These are phyloP conservation scores for Tenodera sinensis DNA, from an alignment of 2,888 invertebrate species.

Conservation along the genomic window DNA sequence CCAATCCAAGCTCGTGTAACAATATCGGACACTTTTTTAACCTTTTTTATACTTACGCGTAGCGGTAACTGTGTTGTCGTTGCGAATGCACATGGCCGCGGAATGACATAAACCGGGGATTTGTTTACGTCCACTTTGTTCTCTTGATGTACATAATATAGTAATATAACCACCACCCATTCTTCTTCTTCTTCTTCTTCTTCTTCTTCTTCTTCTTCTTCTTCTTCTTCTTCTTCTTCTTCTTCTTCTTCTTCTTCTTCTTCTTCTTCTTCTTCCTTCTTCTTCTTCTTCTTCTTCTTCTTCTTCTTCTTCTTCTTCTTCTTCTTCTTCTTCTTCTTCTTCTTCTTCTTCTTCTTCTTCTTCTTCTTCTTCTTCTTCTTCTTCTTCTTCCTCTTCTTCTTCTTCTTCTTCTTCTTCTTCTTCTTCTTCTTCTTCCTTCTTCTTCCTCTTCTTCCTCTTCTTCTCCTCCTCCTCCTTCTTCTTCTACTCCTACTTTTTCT, in stretches of 20 bases:
- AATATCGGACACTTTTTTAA: background rate
- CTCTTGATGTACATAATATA: too few species aligned
- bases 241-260: slow-evolving; percentile 7
- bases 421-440: slow-evolving; percentile 5
- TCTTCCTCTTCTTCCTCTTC: slow-evolving; percentile 15
- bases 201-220: slow-evolving; percentile 15
- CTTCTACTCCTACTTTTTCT: too few species aligned
- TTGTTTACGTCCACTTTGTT: too few species aligned
- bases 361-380: slow-evolving; percentile 5
- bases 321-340: background rate
- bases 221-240: background rate
- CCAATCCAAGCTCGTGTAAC: background rate
- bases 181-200: background rate
- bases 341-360: background rate
- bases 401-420: background rate
- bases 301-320: background rate
- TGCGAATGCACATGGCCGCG: too few species aligned
- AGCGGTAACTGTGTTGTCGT: too few species aligned
- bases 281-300: background rate
- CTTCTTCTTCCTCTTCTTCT: background rate
- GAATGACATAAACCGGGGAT: too few species aligned
- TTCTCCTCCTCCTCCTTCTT: slow-evolving; percentile 10
- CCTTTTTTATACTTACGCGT: background rate
- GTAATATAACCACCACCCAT: too few species aligned
- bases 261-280: slow-evolving; percentile 13